phyloP scores from a whole-genome alignment of 2,113 vertebrate genomes.

The Ageneiosus marmoratus region DNA sequence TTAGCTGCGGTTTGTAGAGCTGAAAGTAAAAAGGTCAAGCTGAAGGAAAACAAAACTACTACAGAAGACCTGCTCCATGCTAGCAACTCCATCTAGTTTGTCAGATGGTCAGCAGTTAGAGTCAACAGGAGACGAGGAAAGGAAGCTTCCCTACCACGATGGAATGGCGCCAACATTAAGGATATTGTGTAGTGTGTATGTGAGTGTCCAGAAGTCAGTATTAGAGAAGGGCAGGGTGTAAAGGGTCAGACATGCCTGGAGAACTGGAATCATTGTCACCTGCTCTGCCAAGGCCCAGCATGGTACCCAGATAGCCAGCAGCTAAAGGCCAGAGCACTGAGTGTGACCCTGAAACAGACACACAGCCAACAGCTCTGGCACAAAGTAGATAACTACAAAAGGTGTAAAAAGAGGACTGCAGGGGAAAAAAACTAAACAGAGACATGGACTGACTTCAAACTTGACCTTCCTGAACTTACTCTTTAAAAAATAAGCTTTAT shows the following conservation, averaged over 20 bases:
- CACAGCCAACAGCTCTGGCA: conserved; percentile 28
- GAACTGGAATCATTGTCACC: conserved; percentile 33
- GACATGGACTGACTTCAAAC: not conserved
- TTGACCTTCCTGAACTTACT: not conserved
- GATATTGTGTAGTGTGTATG: conserved; percentile 19
- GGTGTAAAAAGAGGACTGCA: not conserved
- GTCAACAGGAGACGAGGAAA: conserved; percentile 6
- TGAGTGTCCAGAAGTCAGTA: conserved; percentile 12
- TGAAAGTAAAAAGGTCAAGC: conserved; percentile 40
- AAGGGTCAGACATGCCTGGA: conserved; percentile 15
- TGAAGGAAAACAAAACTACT: conserved; percentile 2
- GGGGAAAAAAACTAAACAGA: not conserved
- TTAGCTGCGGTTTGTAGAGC: not conserved
- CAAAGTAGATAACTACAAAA: conserved; percentile 21
- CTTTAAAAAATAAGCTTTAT: no score
- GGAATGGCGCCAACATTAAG: conserved; percentile 3
- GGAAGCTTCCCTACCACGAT: not conserved
- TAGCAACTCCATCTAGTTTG: conserved; percentile 29
- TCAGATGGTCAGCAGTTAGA: conserved; percentile 5
- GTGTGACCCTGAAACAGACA: conserved; percentile 32
- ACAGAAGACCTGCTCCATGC: conserved; percentile 15
- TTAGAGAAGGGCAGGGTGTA: not conserved
- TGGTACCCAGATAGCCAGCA: conserved; percentile 24
- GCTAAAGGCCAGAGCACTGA: conserved; percentile 28
- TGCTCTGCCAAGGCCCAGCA: conserved; percentile 42